Evolutionary conservation across 2,888 invertebrate species (phyloP).

Genomic region (Drosophila percnosoma): DNA sequence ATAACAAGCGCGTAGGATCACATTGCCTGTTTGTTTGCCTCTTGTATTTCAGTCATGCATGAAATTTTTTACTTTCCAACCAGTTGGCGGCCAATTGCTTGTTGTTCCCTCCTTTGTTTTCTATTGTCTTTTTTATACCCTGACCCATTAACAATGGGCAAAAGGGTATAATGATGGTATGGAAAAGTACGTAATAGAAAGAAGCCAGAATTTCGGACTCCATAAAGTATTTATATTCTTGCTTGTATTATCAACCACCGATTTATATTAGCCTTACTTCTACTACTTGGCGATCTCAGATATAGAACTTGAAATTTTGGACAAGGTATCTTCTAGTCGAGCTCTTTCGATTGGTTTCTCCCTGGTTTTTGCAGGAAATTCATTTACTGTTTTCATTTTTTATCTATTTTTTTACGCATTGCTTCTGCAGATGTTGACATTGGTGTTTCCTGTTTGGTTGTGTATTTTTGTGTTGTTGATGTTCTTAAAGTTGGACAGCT

Average conservation of each 20-base stretch:
- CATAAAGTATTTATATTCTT: background rate
- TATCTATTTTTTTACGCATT: slow-evolving; percentile 58
- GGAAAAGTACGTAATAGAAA: background rate
- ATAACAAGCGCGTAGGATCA: slow-evolving; percentile 37
- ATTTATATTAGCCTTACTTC: background rate
- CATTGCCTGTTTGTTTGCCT: slow-evolving; percentile 23
- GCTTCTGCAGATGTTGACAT: slow-evolving; percentile 63
- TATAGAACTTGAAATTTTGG: background rate
- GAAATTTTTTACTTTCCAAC: slow-evolving; percentile 70
- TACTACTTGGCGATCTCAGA: background rate
- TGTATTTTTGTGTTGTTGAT: slow-evolving; percentile 22
- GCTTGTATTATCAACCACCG: background rate
- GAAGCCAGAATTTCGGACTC: background rate
- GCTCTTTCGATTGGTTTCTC: background rate
- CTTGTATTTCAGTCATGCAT: slow-evolving; percentile 77
- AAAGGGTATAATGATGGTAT: background rate
- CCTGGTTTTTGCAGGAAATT: slow-evolving; percentile 1
- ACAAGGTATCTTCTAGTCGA: background rate
- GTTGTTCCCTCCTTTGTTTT: slow-evolving; percentile 36
- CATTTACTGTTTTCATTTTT: slow-evolving; percentile 23
- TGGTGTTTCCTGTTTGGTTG: slow-evolving; percentile 12
- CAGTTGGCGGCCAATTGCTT: slow-evolving; percentile 60
- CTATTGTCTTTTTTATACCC: slow-evolving; percentile 14
- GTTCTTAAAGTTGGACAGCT: slow-evolving; percentile 72
- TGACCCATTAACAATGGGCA: background rate